phyloP scores from a whole-genome alignment of 2,797 vertebrate genomes.

The Austrolebias charrua region DNA sequence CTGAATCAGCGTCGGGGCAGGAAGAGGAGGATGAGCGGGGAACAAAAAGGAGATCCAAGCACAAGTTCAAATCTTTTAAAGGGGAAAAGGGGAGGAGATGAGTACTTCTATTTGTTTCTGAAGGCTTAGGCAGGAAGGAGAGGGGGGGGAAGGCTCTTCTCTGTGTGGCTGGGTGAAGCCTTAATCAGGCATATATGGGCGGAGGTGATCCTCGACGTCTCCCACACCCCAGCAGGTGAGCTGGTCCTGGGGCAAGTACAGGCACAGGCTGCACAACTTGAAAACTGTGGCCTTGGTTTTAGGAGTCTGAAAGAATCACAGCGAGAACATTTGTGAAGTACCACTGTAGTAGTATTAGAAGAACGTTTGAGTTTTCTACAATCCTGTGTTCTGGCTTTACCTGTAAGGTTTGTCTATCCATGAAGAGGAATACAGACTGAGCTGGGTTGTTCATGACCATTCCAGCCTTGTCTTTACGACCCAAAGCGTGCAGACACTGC shows the following conservation, averaged over 20 bases:
- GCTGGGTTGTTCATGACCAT: slow-evolving; percentile 99
- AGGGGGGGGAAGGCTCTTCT: slow-evolving; percentile 78
- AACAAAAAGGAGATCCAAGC: slow-evolving; percentile 91
- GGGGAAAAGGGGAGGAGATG: slow-evolving; percentile 82
- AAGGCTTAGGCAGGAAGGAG: slow-evolving; percentile 71
- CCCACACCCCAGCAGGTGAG: slow-evolving; percentile 98
- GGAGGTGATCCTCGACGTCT: slow-evolving; percentile 98
- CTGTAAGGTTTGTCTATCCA: slow-evolving; percentile 99
- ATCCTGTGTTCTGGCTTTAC: slow-evolving; percentile 63
- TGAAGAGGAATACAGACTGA: slow-evolving; percentile 99
- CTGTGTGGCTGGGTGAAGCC: slow-evolving; percentile 84
- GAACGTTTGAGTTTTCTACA: background rate
- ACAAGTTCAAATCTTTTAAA: slow-evolving; percentile 96
- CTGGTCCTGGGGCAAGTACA: slow-evolving; percentile 99
- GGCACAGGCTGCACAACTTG: slow-evolving; percentile 99
- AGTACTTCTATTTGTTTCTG: slow-evolving; percentile 91
- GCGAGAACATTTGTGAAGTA: slow-evolving; percentile 14
- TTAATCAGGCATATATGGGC: slow-evolving; percentile 98
- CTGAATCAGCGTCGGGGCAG: slow-evolving; percentile 68
- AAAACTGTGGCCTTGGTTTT: slow-evolving; percentile 99
- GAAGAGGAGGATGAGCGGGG: slow-evolving; percentile 56
- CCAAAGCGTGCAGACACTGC: slow-evolving; percentile 98
- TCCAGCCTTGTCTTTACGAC: slow-evolving; percentile 99
- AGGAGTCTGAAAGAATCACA: slow-evolving; percentile 84
- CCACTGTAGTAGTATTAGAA: background rate